Evolutionary conservation across 1,140 invertebrate genomes (phyloP).

Genomic region (Magallana ariakensis): DNA sequence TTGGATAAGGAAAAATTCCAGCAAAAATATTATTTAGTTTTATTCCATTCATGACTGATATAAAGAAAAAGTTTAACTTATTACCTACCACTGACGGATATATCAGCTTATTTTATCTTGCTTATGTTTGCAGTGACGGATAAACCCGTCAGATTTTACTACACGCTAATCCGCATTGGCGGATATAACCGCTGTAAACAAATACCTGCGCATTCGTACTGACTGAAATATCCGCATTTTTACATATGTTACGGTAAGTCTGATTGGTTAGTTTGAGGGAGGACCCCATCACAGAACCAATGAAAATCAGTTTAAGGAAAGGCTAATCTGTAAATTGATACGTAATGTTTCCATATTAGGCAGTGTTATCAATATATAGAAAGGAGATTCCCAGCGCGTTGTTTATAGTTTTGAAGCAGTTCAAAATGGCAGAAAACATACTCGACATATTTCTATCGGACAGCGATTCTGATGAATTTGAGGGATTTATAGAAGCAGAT

Average conservation of each 20-base stretch:
- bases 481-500: background rate
- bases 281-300: background rate
- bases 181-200: too few species aligned
- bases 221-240: background rate
- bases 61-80: background rate
- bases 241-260: background rate
- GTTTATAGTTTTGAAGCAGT: background rate
- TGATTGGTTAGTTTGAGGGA: background rate
- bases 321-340: background rate
- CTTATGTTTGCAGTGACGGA: too few species aligned
- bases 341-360: background rate
- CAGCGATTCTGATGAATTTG: background rate
- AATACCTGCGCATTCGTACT: background rate
- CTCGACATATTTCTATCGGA: constrained; percentile 1
- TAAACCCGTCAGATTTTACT: too few species aligned
- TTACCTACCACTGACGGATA: background rate
- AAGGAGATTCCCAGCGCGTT: background rate
- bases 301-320: background rate
- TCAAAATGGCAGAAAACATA: background rate
- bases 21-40: too few species aligned
- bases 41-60: too few species aligned
- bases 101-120: background rate
- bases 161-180: too few species aligned
- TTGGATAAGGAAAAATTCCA: too few species aligned
- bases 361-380: background rate